Evolutionary conservation across 1,140 invertebrate species (phyloP).

Genomic region (Drosophila murphyi): DNA sequence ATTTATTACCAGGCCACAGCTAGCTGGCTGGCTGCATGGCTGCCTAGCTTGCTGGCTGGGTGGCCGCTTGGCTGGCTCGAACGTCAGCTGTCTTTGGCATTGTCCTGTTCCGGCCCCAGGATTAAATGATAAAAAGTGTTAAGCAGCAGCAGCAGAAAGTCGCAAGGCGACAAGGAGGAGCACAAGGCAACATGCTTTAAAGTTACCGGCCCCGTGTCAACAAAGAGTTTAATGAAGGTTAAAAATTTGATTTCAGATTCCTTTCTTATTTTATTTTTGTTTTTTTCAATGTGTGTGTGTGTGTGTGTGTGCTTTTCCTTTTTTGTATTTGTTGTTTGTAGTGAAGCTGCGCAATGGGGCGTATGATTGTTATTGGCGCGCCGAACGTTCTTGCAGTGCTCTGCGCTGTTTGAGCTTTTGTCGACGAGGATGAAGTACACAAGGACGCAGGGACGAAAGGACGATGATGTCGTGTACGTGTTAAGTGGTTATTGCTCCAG

Average conservation of each 20-base stretch:
- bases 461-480: constrained; percentile 51
- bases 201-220: constrained; percentile 40
- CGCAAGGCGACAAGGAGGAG: constrained; percentile 20
- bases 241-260: constrained; percentile 65
- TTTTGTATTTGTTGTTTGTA: constrained; percentile 7
- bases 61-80: constrained; percentile 10
- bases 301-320: background rate
- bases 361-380: constrained; percentile 67
- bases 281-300: background rate
- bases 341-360: constrained; percentile 60
- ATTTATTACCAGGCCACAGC: constrained; percentile 49
- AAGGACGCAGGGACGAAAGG: background rate
- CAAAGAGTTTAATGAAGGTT: constrained; percentile 67
- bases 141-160: constrained; percentile 36
- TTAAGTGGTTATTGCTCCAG: constrained; percentile 65
- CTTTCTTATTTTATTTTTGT: constrained; percentile 20
- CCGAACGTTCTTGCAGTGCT: constrained; percentile 28
- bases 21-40: constrained; percentile 6
- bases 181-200: constrained; percentile 45
- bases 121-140: constrained; percentile 66
- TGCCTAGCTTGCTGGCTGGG: background rate
- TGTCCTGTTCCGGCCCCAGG: constrained; percentile 45
- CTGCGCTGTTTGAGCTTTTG: constrained; percentile 48
- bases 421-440: constrained; percentile 4
- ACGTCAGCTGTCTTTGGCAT: constrained; percentile 27